Base-by-base conservation (phyloP, 2,113 vertebrate genomes). In the Mionectes macconnelli region DNA sequence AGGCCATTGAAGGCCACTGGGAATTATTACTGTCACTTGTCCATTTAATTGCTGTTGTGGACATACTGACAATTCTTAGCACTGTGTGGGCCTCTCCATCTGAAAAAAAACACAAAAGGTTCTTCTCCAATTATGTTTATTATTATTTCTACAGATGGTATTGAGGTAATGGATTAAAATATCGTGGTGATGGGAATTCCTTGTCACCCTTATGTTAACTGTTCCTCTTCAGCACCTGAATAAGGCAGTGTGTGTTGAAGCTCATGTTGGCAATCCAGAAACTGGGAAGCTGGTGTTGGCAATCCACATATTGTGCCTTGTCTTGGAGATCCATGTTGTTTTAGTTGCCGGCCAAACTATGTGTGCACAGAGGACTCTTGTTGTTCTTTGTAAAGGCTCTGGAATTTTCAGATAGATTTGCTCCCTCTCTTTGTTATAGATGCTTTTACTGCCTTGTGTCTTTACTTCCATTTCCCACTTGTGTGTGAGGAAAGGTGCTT, bases 321-420 rank as follows among this genome's bases (percentile, higher is more conserved):
- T 91, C 60, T 57, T 69, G 49, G 30, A 84, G n/a, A 57, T 27
- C 10, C 1, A 1, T 40, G 10, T 5, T 57, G 19, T 62, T 91
- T 69, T 42, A 73, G 33, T 69, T 68, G 13, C 56, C 89, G 31
- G 21, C 33, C 45, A 52, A 68, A 13, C 20, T 66, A 6, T 27
- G 2, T 14, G 23, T 40, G 8, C 5, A 16, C 25, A 53, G 40
- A 96, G 20, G 15, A 8, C 45, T 66, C 40, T n/a, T 0, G 0
- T 39, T 35, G 35, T 45, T 85, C 62, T 68, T 80, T 56, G n/a
- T 39, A 35, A 88, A 76, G 17, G 10, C 20, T 83, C 13, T 75
- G 30, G 22, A 42, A 33, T 84, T 78, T 87, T 84, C 56, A 67
- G 31, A 22, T 39, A 31, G 39, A 4, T n/a, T 73, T 69, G 23